Base-by-base conservation (phyloP, 2,113 vertebrate species). In the Cichladusa arquata region DNA sequence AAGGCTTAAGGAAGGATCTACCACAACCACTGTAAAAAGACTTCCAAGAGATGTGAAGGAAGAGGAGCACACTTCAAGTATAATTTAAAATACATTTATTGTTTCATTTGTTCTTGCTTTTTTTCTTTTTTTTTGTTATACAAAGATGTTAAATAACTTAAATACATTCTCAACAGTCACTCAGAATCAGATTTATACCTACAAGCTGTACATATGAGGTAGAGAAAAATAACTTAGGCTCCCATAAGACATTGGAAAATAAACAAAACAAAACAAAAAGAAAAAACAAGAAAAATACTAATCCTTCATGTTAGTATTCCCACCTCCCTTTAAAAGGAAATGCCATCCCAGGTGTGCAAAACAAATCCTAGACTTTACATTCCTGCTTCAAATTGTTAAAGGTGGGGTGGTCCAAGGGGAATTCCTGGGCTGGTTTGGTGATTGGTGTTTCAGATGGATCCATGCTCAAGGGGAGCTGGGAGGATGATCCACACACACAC, bases 91-190 rank as follows among this genome's bases (percentile, higher is more conserved):
- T 99, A 99, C 98, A 99, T 99, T 99, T 99, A 99, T 99, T 99
- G 98, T 99, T 98, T 99, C 98, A 98, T 98, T 97, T 99, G 98
- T 98, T 98, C 98, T 99, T 97, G 98, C 98, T 94, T 96, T 99
- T 88, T 86, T 86, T 47, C 33, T 36, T 7, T 98, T 94, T 99
- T 98, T 82, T 94, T 99, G 98, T 99, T 99, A 99, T 99, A 99
- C 99, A 99, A 99, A 99, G 99, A 99, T 98, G 98, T 99, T 99
- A 99, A 99, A 99, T 99, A 99, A 99, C 98, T 99, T 99, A 99
- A 99, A 99, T 99, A 99, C 99, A 99, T 99, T 99, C 99, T 99
- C 98, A 99, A 98, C 98, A 99, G 99, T 99, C 99, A 99, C 98
- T 99, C 98, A 98, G 98, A 98, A 99, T 99, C 98, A 98, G 99